Evolutionary conservation across 2,113 vertebrate genomes (phyloP).

Genomic region (Colius striatus): DNA sequence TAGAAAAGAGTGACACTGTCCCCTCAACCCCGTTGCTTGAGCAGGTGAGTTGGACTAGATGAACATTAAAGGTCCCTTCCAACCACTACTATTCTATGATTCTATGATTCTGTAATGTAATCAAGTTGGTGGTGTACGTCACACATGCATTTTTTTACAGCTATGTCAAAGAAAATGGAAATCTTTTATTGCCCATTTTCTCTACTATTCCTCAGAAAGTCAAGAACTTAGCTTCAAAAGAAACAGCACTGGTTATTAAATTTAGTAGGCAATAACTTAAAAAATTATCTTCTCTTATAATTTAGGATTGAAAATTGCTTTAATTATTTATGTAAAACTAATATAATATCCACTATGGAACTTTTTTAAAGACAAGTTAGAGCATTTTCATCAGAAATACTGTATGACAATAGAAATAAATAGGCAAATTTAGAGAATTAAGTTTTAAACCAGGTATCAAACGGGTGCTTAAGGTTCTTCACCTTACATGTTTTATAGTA

Average conservation of each 20-base stretch:
- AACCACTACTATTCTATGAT: too few relatives aligned
- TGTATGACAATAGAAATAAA: background rate
- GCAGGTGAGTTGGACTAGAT: too few relatives aligned
- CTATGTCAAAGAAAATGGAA: background rate
- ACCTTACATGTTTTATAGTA: background rate
- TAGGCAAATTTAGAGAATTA: background rate
- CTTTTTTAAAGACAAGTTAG: background rate
- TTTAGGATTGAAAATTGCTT: background rate
- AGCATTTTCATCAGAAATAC: background rate
- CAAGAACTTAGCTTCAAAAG: background rate
- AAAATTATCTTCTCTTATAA: background rate
- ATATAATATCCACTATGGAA: background rate
- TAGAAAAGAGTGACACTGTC: background rate
- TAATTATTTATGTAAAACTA: slow-evolving; percentile 23
- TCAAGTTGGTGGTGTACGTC: background rate
- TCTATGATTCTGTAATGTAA: too few relatives aligned
- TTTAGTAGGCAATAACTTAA: background rate
- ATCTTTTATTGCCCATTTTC: background rate
- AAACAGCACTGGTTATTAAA: background rate
- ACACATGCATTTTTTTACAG: background rate
- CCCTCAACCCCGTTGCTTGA: too few relatives aligned
- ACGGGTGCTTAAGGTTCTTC: background rate
- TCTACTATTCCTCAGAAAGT: background rate
- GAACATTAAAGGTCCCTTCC: too few relatives aligned
- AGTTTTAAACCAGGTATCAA: background rate